Base-by-base conservation (phyloP, 2,888 invertebrate genomes). In the Melipona bicolor region DNA sequence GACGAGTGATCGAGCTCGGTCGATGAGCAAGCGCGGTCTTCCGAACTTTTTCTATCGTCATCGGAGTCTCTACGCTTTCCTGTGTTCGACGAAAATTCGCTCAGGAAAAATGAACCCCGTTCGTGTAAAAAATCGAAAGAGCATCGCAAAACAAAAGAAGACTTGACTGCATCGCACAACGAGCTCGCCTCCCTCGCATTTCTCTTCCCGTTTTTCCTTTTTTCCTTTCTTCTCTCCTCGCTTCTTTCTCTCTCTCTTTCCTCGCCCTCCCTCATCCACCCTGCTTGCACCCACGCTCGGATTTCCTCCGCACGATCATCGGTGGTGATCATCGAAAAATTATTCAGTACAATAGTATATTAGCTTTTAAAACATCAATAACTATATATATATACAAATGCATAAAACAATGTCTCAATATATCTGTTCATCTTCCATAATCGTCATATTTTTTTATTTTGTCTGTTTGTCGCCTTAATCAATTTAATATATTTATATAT, bases 361-460 rank as follows among this genome's bases (percentile, higher is more conserved):
- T 91, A 92, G 90, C 90, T 93, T 93, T 91, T 93, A 93, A 94
- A 94, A 94, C 93, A 93, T 93, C 92, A 93, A 94, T 94, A 94
- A 93, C 93, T 94, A 94, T 94, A 92, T 94, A 92, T 94, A 94
- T 94, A 93, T 94, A 94, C 94, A 94, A 94, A 94, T 94, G 92
- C 93, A 93, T 94, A 93, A 94, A 94, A 94, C 93, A 93, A 93
- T 92, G 92, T 91, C 83, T 91, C 87, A 90, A 92, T 92, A 91
- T 92, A 89, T 90, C 87, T 88, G 88, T 91, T 89, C 85, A 87
- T 91, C 86, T 77, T 90, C 83, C 88, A 89, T 90, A 91, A 92
- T 91, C 89, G 86, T 86, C 81, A 89, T 91, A 90, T 89, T 70
- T 76, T 88, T 84, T 90, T 81, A 88, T 91, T 83, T 76, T 79